Base-by-base conservation (phyloP, 2,888 invertebrate genomes). In the Cerceris rybyensis region DNA sequence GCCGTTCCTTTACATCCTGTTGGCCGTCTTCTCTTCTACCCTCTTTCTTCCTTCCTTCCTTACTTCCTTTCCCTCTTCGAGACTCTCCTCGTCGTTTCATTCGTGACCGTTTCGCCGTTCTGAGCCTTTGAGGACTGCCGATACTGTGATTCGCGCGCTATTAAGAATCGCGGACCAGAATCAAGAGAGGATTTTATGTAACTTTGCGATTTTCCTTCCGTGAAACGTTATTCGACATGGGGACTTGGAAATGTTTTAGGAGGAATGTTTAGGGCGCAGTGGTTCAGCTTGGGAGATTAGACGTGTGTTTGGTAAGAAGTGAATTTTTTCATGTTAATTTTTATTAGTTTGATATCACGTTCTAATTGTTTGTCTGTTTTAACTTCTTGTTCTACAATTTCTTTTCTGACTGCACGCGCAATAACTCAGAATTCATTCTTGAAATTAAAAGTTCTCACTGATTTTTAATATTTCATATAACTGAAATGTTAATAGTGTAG, bases 111-210 rank as follows among this genome's bases (percentile, higher is more conserved):
- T n/a, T 66, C 68, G 14, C 68, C 64, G 65, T 66, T 66, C 14
- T 42, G 63, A 61, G 61, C 66, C 70, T 80, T 80, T 80, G 76
- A 80, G 69, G 55, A 54, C 43, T 63, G 70, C 70, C 72, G 78
- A 55, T 69, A 49, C 58, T 4, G 52, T 57, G 66, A 28, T 57
- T 52, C 60, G 66, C 50, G 74, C 70, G 71, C 43, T 63, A 76
- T 75, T 79, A 74, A 68, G 28, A 76, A 67, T 67, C 70, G 77
- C 72, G 58, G 71, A 71, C 75, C 75, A 81, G 82, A 77, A 80
- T 78, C 80, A 82, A 86, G 84, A 78, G 72, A 66, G 67, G 70
- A 74, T 75, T 78, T 78, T 75, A 75, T 72, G 72, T 57, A 46
- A 28, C 16, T 14, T 28, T 50, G 55, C 49, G 43, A 64, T 55